phyloP scores from a whole-genome alignment of 2,797 vertebrate genomes.

The Iguana delicatissima region DNA sequence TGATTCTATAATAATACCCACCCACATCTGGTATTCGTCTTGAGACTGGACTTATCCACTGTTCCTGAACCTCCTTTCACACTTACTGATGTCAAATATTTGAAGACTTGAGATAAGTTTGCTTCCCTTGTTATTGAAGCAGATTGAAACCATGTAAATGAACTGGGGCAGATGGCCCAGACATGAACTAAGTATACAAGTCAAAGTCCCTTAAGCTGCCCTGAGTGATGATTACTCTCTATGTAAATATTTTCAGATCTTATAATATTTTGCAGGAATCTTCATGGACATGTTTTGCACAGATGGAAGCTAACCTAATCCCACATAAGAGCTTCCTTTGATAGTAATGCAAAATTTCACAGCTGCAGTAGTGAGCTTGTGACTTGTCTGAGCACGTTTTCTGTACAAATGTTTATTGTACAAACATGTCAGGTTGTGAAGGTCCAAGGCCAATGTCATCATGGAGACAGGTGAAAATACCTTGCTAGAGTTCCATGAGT shows the following conservation, averaged over 20 bases:
- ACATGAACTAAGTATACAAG: background rate
- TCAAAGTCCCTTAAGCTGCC: background rate
- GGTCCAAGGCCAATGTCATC: no score
- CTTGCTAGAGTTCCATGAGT: no score
- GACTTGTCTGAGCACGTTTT: no score
- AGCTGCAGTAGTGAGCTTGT: no score
- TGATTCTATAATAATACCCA: no score
- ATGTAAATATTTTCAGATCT: background rate
- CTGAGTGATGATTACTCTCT: background rate
- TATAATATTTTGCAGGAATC: background rate
- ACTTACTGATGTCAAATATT: background rate
- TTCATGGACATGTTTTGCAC: background rate
- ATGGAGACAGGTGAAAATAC: no score
- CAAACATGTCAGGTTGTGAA: no score
- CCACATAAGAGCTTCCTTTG: background rate
- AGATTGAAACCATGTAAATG: background rate
- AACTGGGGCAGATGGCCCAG: slow-evolving; percentile 6
- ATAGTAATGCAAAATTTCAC: background rate
- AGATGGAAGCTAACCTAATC: slow-evolving; percentile 1
- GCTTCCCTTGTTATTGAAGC: background rate
- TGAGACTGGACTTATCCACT: background rate
- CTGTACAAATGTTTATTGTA: no score
- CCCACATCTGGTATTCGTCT: background rate
- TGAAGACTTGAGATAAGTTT: background rate
- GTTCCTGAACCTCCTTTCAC: background rate